Evolutionary conservation across 1,140 invertebrate genomes (phyloP), one percentile per base, ranked within the genome.

Genomic region (Pseudomyrmex pallidus): DNA sequence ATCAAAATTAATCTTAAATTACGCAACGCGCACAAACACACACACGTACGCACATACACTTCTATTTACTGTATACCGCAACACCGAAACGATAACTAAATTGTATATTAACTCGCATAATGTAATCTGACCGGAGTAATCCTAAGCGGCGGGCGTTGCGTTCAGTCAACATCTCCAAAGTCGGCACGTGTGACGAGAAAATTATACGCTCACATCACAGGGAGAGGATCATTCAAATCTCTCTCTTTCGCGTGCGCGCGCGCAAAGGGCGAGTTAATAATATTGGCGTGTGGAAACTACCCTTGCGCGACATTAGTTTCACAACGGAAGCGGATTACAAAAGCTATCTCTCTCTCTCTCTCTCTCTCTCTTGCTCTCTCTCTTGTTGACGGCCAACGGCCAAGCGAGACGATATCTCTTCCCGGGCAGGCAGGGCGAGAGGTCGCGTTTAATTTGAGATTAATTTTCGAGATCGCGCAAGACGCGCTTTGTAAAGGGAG

Each of bases 221-320:
- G 44, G 20, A 59, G 20, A 59, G 10, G 13, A 64, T 68, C 25
- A 54, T 80, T 80, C 50, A 12, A 44, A 48, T 20, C 54, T 61
- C 12, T 35, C 46, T 48, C 25, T 44, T 50, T 13, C 17, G 44
- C 9, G 17, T 35, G 35, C 35, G 35, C 3, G 61, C 64, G 20
- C 44, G 25, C 25, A 25, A 70, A 70, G 76, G 52, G 20, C 25
- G 25, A 20, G 52, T 72, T 80, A 72, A 61, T 80, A 61, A 72
- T 80, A 72, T 80, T 12, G 44, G 35, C 15, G 44, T 54, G 64
- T 54, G 64, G 20, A 44, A 35, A 52, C 52, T 80, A 50, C 66
- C 74, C 62, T 77, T 54, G 66, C 35, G 54, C 76, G 64, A 80
- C 54, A 61, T 80, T 80, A 80, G 54, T 72, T 80, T 70, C n/a